Conservation (phyloP, 2,888 invertebrate genomes). For the Drosophila mayaguana region DNA sequence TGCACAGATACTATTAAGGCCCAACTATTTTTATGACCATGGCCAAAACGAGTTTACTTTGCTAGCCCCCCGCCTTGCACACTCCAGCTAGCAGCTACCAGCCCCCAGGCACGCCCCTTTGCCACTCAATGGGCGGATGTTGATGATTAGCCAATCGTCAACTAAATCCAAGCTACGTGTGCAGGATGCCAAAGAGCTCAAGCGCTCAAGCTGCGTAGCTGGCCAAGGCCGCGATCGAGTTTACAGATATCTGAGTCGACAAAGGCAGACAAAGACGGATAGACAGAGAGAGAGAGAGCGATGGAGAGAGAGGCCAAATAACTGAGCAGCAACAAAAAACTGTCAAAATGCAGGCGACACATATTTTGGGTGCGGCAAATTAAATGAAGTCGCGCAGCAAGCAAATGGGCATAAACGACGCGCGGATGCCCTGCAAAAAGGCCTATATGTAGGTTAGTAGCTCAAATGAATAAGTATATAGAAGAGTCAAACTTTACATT, state of each 20-base stretch:
- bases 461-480: too few species aligned
- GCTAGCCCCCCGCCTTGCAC: background rate
- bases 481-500: too few species aligned
- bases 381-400: constrained; percentile 1
- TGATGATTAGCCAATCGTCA: constrained; percentile 68
- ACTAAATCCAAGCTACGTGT: constrained; percentile 32
- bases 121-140: constrained; percentile 56
- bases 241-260: constrained; percentile 6
- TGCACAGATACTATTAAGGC: constrained; percentile 45
- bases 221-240: constrained; percentile 45
- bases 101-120: too few species aligned
- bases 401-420: background rate
- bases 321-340: constrained; percentile 13
- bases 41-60: constrained; percentile 49
- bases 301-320: constrained; percentile 4
- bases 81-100: too few species aligned
- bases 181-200: constrained; percentile 43
- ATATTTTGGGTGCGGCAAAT: constrained; percentile 44
- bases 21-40: constrained; percentile 68
- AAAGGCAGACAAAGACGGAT: too few species aligned
- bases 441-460: too few species aligned
- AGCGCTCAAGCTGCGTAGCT: background rate
- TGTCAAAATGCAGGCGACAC: constrained; percentile 35
- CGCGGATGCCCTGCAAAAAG: background rate
- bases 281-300: too few species aligned